Evolutionary conservation across 2,888 invertebrate genomes (phyloP).

Genomic region (Papilio demoleus): DNA sequence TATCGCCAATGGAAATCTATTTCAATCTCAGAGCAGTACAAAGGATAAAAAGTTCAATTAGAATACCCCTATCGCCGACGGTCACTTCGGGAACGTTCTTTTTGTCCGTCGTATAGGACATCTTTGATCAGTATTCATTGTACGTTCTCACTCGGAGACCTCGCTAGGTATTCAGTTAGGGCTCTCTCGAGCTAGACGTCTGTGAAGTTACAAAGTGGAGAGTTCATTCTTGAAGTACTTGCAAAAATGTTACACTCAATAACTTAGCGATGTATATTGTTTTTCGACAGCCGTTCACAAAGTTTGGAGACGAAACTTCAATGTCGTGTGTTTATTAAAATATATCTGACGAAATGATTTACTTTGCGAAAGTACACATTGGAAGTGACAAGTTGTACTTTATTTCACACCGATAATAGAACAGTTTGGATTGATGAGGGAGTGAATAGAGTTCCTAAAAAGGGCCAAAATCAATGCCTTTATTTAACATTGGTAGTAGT

Average conservation of each 20-base stretch:
- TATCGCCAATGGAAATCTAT: conserved; percentile 28
- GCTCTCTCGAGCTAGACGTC: conserved; percentile 49
- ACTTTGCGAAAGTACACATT: background rate
- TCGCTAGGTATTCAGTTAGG: conserved; percentile 31
- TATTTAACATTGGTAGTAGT: no score
- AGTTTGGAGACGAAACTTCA: conserved; percentile 25
- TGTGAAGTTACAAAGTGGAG: conserved; percentile 49
- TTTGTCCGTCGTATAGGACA: conserved; percentile 27
- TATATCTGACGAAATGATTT: conserved; percentile 20
- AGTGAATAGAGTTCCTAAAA: no score
- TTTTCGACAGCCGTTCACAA: conserved; percentile 23
- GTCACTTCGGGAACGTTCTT: conserved; percentile 37
- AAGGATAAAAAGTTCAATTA: conserved; percentile 38
- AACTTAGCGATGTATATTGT: conserved; percentile 38
- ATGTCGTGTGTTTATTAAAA: conserved; percentile 25
- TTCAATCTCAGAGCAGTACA: conserved; percentile 35
- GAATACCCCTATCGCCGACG: conserved; percentile 27
- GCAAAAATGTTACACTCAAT: conserved; percentile 40
- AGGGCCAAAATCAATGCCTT: no score
- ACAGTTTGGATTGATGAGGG: no score
- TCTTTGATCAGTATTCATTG: conserved; percentile 41
- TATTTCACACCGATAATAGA: background rate
- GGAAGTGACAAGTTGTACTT: background rate
- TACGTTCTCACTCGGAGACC: conserved; percentile 25
- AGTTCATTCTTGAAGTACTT: conserved; percentile 47